phyloP scores from a whole-genome alignment of 2,888 invertebrate species.

The Horisme vitalbata region DNA sequence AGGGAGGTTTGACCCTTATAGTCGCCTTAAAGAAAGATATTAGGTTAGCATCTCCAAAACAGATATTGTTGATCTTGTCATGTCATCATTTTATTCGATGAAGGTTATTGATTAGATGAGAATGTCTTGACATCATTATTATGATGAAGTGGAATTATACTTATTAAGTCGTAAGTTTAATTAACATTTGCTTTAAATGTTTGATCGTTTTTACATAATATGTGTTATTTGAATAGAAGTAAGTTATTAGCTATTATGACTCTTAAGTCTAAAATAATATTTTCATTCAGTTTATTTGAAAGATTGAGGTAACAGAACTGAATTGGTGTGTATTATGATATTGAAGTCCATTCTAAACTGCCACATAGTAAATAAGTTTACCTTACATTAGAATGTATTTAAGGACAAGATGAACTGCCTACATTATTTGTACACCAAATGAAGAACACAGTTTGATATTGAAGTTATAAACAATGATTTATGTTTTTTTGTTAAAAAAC shows the following conservation, averaged over 20 bases:
- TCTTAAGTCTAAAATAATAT: too few relatives aligned
- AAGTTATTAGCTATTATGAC: too few relatives aligned
- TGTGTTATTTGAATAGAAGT: too few relatives aligned
- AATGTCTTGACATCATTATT: not conserved
- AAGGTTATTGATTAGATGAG: not conserved
- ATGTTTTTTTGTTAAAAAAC: too few relatives aligned
- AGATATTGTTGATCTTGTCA: not conserved
- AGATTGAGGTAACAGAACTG: constrained; percentile 19
- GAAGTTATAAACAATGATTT: too few relatives aligned
- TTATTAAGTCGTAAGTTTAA: not conserved
- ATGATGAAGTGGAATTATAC: not conserved
- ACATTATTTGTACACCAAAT: not conserved
- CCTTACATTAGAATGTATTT: constrained; percentile 12
- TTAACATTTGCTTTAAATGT: too few relatives aligned
- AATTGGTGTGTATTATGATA: constrained; percentile 9
- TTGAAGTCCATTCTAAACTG: constrained; percentile 26
- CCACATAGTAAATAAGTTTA: constrained; percentile 24
- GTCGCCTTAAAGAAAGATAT: not conserved
- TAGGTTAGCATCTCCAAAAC: not conserved
- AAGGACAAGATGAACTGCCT: not conserved
- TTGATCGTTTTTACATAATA: too few relatives aligned
- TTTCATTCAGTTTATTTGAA: too few relatives aligned
- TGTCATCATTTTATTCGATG: not conserved
- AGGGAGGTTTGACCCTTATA: too few relatives aligned
- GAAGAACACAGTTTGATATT: too few relatives aligned